A percentile compares a stretch with the other conserved stretches of the same genome.
Conservation (phyloP, 2,797 vertebrate species). For the Serranus cabrilla region DNA sequence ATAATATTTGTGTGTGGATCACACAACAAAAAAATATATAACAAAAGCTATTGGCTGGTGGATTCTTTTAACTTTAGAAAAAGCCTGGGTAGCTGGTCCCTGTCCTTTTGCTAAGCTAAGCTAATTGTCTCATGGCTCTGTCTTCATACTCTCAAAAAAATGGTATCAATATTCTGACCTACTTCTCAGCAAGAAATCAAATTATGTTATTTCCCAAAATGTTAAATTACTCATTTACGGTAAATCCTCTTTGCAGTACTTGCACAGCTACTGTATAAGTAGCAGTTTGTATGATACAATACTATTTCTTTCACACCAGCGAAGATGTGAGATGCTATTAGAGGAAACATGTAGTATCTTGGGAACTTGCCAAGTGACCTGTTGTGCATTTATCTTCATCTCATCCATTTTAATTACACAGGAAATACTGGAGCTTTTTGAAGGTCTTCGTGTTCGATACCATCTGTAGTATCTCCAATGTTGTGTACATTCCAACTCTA, state of each 20-base stretch:
- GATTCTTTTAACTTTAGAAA: background rate
- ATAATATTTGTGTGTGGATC: background rate
- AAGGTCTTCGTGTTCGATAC: constrained; percentile 8
- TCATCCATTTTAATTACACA: constrained; percentile 13
- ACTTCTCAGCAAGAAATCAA: background rate
- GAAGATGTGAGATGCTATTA: constrained; percentile 1
- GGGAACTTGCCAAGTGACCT: constrained; percentile 5
- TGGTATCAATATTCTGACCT: background rate
- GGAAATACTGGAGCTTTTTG: constrained; percentile 22
- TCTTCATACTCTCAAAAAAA: background rate
- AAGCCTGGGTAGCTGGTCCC: background rate
- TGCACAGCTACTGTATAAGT: background rate
- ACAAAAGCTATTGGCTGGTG: too few species aligned
- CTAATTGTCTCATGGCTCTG: background rate
- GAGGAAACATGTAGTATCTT: constrained; percentile 5
- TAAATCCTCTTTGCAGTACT: background rate
- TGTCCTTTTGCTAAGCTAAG: background rate
- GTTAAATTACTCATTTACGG: background rate
- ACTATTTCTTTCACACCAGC: background rate
- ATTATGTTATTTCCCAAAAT: background rate
- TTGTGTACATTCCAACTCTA: constrained; percentile 21
- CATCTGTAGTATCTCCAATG: constrained; percentile 7
- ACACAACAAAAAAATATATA: too few species aligned
- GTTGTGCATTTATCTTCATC: constrained; percentile 13
- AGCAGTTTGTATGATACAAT: background rate